A percentile compares a stretch with the other conserved stretches of the same genome.
Evolutionary conservation across 2,113 vertebrate species (phyloP).

Genomic region (Tretioscincus oriximinensis): DNA sequence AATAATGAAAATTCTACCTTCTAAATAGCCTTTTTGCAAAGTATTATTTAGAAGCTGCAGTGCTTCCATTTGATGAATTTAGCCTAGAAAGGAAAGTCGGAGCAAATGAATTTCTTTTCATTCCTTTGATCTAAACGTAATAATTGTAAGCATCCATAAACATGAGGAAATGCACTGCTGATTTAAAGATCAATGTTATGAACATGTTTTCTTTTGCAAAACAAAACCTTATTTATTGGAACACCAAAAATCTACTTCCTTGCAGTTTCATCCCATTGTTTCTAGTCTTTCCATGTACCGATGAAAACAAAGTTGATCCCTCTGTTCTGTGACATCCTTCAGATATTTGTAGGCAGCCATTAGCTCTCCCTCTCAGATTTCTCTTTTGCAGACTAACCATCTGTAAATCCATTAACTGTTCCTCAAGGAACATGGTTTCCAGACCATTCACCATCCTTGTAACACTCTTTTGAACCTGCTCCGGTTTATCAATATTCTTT

Average conservation of each 20-base stretch:
- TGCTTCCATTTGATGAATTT: slow-evolving; percentile 7
- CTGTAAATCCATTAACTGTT: no score
- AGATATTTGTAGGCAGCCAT: no score
- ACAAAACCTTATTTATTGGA: neutral
- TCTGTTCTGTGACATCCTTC: no score
- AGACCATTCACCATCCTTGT: no score
- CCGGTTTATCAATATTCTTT: no score
- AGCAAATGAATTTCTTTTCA: slow-evolving; percentile 25
- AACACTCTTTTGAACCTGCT: no score
- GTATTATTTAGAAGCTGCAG: neutral
- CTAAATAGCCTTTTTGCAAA: neutral
- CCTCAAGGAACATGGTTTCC: no score
- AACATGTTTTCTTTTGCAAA: slow-evolving; percentile 19
- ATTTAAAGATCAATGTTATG: slow-evolving; percentile 23
- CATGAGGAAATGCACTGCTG: slow-evolving; percentile 35
- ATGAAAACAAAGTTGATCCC: no score
- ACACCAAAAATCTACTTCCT: neutral
- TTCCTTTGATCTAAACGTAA: neutral
- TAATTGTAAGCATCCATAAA: slow-evolving; percentile 20
- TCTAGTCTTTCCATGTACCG: no score
- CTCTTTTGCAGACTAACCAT: no score
- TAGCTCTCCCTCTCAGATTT: no score
- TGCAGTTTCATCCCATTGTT: no score
- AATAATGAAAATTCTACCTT: neutral
- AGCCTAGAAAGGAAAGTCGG: neutral